Percentiles rank a stretch among this genome's conserved stretches.
Conservation (phyloP, 2,113 vertebrate genomes). For the Catharus bicknelli region DNA sequence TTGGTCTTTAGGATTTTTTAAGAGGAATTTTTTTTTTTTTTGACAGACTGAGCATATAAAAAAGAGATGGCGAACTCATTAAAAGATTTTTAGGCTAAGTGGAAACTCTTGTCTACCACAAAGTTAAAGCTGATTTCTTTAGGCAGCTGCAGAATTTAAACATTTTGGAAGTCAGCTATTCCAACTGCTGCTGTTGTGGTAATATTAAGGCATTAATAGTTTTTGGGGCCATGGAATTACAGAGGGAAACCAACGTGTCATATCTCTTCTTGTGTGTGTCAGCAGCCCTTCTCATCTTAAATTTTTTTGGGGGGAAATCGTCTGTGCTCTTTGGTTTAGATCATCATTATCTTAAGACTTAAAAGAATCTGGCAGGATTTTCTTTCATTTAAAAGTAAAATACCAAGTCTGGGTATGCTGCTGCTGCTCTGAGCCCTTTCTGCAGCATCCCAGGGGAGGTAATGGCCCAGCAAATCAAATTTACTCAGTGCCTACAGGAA, state of each 20-base stretch:
- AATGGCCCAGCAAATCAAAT: not conserved
- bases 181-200: not conserved
- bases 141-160: conserved; percentile 7
- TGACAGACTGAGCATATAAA: not conserved
- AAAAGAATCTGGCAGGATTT: not conserved
- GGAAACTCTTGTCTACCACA: not conserved
- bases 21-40: not conserved
- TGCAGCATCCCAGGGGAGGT: not conserved
- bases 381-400: not conserved
- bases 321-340: not conserved
- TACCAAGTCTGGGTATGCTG: not conserved
- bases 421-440: not conserved
- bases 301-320: not conserved
- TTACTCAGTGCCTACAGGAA: not conserved
- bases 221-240: not conserved
- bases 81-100: not conserved
- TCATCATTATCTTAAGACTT: not conserved
- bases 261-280: not conserved
- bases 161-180: not conserved
- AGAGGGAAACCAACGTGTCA: not conserved
- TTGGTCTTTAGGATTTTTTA: not conserved
- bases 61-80: not conserved
- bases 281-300: not conserved
- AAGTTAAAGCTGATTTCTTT: not conserved
- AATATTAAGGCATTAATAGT: not conserved